Evolutionary conservation across 2,113 vertebrate species (phyloP), one percentile per base, ranked within the genome.

Genomic region (Toxotes chatareus): DNA sequence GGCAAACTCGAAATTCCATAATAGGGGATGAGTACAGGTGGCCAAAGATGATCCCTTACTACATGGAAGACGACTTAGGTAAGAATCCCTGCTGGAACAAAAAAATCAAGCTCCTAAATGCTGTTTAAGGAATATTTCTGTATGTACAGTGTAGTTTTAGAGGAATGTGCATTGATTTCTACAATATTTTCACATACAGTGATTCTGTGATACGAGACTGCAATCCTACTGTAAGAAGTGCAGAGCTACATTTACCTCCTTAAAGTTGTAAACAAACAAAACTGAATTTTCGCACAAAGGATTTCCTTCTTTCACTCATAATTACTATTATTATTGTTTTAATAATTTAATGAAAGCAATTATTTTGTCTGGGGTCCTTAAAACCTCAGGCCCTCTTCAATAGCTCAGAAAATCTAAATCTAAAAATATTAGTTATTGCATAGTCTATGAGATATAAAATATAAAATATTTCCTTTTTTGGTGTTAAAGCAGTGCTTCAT

Each of bases 61-160:
- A 96, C 76, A 93, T 99, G 75, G 96, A 97, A 27, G 94, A 99
- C 73, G 96, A 94, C 80, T 89, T 99, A 62, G 97, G 97, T 99
- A 86, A 86, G 76, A 79, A 21, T 64, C 42, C 36, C 27, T 61
- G 16, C n/a, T 42, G 13, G 1, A 70, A 51, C 5, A 3, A 27
- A 27, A 27, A 27, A 27, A 27, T 1, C 27, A 27, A 27, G 27
- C 27, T 27, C 27, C 27, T 27, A 27, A 42, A 51, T 36, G 57
- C 44, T 46, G 9, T 4, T 27, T 13, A 44, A 44, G 6, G 3
- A 36, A 32, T n/a, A 3, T 69, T 46, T 34, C 32, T 40, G 5
- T 49, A 42, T 56, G 34, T 23, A n/a, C 23, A 57, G 11, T 5
- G 0, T 3, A 46, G 7, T 17, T 23, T 57, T 16, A 40, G 12